A percentile compares a stretch with the other conserved stretches of the same genome.
These are phyloP conservation scores for Diploptera punctata DNA, from an alignment of 2,888 invertebrate species.

Conservation along the genomic window DNA sequence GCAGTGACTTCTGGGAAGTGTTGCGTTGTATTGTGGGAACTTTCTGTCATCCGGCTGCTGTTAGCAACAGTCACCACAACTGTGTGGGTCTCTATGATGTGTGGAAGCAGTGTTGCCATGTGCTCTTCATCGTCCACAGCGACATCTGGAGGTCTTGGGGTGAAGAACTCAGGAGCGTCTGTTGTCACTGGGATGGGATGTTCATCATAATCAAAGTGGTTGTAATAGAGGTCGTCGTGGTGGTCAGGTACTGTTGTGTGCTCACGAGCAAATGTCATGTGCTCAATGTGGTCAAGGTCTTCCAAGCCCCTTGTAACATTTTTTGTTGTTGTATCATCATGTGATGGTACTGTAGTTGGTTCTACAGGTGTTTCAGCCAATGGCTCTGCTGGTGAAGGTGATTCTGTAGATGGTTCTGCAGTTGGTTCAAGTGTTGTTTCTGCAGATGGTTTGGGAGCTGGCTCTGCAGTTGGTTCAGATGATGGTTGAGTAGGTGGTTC, in stretches of 20 bases:
- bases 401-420: conserved; percentile 43
- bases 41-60: background rate
- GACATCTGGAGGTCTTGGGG: background rate
- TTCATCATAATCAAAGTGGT: background rate
- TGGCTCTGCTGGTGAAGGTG: conserved; percentile 44
- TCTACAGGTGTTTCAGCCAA: conserved; percentile 48
- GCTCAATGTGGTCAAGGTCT: background rate
- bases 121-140: background rate
- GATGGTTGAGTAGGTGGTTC: conserved; percentile 25
- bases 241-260: background rate
- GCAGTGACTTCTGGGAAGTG: background rate
- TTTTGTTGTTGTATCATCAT: conserved; percentile 43
- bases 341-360: conserved; percentile 49
- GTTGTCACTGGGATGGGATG: background rate
- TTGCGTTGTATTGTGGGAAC: background rate
- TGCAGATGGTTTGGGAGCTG: conserved; percentile 47
- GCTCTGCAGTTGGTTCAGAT: conserved; percentile 47
- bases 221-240: background rate
- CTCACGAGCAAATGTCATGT: conserved; percentile 38
- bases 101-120: background rate
- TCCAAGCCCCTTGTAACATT: conserved; percentile 38
- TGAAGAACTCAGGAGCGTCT: background rate
- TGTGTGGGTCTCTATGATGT: background rate
- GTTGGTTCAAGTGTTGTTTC: conserved; percentile 34
- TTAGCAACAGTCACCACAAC: background rate